A percentile compares a stretch with the other conserved stretches of the same genome.
phyloP scores from a whole-genome alignment of 1,140 invertebrate species.

The Ostrea edulis region DNA sequence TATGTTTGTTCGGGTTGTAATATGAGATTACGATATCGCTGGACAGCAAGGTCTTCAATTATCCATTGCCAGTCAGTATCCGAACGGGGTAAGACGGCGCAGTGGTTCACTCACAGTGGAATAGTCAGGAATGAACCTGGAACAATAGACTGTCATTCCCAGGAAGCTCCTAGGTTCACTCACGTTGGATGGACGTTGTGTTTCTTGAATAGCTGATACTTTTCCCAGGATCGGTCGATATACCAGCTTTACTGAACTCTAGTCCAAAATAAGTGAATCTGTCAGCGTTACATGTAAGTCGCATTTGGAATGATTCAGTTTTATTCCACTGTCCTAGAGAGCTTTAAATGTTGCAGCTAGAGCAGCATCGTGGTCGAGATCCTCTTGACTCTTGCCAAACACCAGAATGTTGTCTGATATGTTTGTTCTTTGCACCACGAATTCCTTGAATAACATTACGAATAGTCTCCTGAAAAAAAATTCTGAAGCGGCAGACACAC shows the following conservation, averaged over 20 bases:
- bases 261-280: slow-evolving; percentile 63
- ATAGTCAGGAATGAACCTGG: slow-evolving; percentile 51
- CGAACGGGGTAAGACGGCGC: too few relatives aligned
- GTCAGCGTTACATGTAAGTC: slow-evolving; percentile 53
- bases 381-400: slow-evolving; percentile 49
- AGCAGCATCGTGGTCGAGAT: slow-evolving; percentile 65
- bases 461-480: too few relatives aligned
- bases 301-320: slow-evolving; percentile 63
- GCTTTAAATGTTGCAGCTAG: slow-evolving; percentile 56
- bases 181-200: slow-evolving; percentile 47
- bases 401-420: slow-evolving; percentile 67
- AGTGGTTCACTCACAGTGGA: slow-evolving; percentile 58
- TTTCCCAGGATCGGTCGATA: slow-evolving; percentile 62
- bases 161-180: slow-evolving; percentile 5
- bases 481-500: slow-evolving; percentile 59
- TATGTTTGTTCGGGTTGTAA: too few relatives aligned
- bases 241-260: too few relatives aligned
- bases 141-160: neutral
- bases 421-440: too few relatives aligned
- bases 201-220: slow-evolving; percentile 70
- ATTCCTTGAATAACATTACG: too few relatives aligned
- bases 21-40: too few relatives aligned
- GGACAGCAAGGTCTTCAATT: too few relatives aligned
- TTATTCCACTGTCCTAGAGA: slow-evolving; percentile 60
- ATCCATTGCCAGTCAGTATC: slow-evolving; percentile 49